Evolutionary conservation across 2,888 invertebrate species (phyloP), one percentile per base, ranked within the genome.

Genomic region (Drosophila tanythrix): DNA sequence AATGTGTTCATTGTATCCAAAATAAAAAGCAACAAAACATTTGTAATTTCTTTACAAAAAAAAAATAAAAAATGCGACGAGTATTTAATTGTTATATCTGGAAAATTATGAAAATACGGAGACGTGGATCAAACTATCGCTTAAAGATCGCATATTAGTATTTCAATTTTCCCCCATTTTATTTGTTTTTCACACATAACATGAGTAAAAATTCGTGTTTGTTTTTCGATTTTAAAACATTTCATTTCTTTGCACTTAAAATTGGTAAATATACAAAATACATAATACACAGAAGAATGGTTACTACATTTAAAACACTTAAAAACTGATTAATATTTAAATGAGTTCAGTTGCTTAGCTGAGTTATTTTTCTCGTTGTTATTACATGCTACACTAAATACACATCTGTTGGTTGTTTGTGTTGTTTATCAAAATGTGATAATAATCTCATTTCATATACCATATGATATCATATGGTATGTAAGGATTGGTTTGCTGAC

Each of bases 371-470:
- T 27, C 51, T 70, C 70, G 70, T 56, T 70, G 55, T 69, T 40
- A 33, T 25, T 57, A 53, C 18, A 18, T 36, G n/a, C 18, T 50
- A 50, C 50, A 46, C 46, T 21, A 27, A 48, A 48, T 27, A 38
- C 36, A 56, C 27, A 25, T 25, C 13, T 25, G 10, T 64, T 27
- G 21, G 25, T 53, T 13, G 36, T 36, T 15, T 18, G 21, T 21
- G 21, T 63, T 27, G n/a, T 8, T 53, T 18, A 21, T 80, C 91
- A 27, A 43, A 43, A 55, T 36, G 36, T 40, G 27, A 64, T 58
- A 38, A 70, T 77, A 72, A 93, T n/a, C 95, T 95, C 79, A 94
- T 51, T 40, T 50, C 43, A n/a, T 25, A 29, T 33, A 55, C 18
- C 25, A 43, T 61, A 43, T 55, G 38, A 55, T 55, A 10, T 25